Evolutionary conservation across 2,113 vertebrate genomes (phyloP), one percentile per base, ranked within the genome.

Genomic region (Pleuronectes platessa): DNA sequence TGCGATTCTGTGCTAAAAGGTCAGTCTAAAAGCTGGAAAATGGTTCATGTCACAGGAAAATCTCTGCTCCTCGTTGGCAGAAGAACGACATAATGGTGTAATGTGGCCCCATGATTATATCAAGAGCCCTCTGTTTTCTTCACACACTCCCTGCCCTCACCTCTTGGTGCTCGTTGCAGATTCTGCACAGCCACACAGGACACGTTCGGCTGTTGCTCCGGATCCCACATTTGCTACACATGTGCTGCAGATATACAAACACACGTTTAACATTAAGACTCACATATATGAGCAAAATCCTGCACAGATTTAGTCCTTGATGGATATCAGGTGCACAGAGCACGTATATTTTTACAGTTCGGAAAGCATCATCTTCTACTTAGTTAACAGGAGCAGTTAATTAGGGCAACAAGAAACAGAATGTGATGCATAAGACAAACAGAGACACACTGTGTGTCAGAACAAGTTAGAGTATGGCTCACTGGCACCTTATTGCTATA

Each of bases 131-230:
- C 42, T 35, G 10, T 2, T 67, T 67, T 58, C 9, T 35, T 24
- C 6, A 58, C 11, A 5, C 3, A 58, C 55, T 24, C 17, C 74
- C 95, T 95, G 81, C 20, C 75, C 95, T 95, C 82, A 98, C 97
- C 97, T 99, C 97, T 70, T 96, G 91, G 76, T 98, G 96, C 79
- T 99, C 97, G 0, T 93, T 94, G 95, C 97, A 99, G 92, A 99
- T 97, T 86, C 96, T 96, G 92, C 97, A 99, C 37, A 98, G 94
- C 97, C 97, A 98, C 83, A 93, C 73, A 0, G 96, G 81, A 20
- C 93, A 90, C 0, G 91, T 94, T 18, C 94, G 93, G 82, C 90
- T 95, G 93, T 95, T 95, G 61, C 91, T 95, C 82, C 94, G 90
- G 71, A 96, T 93, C 10, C 96, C 96, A 3, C 97, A 99, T 80